Base-by-base conservation (phyloP, 2,113 vertebrate species). In the Hassar affinis region DNA sequence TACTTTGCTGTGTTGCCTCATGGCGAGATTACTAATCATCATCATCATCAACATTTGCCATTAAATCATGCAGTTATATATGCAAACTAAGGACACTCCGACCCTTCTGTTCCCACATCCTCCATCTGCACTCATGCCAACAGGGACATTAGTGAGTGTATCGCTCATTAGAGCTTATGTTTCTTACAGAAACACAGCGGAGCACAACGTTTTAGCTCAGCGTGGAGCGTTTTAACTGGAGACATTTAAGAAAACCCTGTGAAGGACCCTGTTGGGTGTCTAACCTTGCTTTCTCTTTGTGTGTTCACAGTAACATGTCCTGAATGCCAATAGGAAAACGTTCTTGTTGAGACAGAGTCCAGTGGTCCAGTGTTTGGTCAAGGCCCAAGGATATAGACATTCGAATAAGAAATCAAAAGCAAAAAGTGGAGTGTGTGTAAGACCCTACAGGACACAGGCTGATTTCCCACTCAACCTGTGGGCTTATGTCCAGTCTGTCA, bases 401-500 rank as follows among this genome's bases (percentile, higher is more conserved):
- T 72, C 9, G 77, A 72, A 81, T 20, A 18, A 62, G 27, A 81
- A 81, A 80, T 52, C 20, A 79, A 79, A 59, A 49, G 10, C 49
- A 12, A 3, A 11, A 51, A 51, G 49, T 51, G 49, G 8, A 1
- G 42, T 47, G 22, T 14, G 68, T 72, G 25, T 81, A 52, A 64
- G 33, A 80, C 11, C 81, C 69, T 61, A 42, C 22, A 54, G 85
- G 89, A 42, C 86, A 90, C 80, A 82, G 83, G 66, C 84, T 87
- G 86, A 80, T 88, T 90, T 89, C 72, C 59, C 6, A 92, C 90
- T 90, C 90, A 85, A 89, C 81, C 80, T 92, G 91, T 92, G 89
- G 90, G 88, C 91, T 91, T 91, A 42, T 42, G 93, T 93, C 88
- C 81, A 10, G 66, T 84, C 84, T 94, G 92, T 92, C 92, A 93